Conservation (phyloP, 2,113 vertebrate genomes). For the Dendrocopos noguchii region DNA sequence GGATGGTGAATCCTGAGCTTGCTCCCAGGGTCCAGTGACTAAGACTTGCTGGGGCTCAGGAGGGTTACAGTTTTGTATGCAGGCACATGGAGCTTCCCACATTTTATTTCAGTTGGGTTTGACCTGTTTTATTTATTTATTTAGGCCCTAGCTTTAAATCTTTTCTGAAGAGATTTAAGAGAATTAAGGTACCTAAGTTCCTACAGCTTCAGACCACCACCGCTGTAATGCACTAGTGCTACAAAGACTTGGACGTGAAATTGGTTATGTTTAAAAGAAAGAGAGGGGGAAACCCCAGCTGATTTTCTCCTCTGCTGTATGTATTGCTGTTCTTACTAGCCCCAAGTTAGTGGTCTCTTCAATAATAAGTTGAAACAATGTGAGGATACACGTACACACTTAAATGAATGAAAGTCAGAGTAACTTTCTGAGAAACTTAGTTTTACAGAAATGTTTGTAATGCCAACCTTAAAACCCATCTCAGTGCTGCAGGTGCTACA, state of each 20-base stretch:
- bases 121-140: neutral
- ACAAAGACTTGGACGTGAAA: neutral
- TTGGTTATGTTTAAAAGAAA: neutral
- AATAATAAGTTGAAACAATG: neutral
- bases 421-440: neutral
- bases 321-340: neutral
- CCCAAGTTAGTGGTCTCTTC: fast-evolving
- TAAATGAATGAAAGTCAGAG: neutral
- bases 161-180: neutral
- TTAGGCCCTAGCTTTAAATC: neutral
- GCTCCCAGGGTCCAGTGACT: fast-evolving
- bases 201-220: neutral
- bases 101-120: neutral
- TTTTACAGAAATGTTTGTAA: neutral
- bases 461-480: neutral
- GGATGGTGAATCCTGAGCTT: fast-evolving
- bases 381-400: neutral
- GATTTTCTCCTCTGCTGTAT: neutral
- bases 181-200: neutral
- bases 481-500: neutral
- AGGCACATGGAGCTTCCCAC: neutral
- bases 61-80: fast-evolving
- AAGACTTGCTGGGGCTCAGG: neutral
- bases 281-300: fast-evolving
- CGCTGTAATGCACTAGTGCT: neutral